A percentile compares a stretch with the other conserved stretches of the same genome.
These are phyloP conservation scores for Drosophila formosana DNA, from an alignment of 2,888 invertebrate genomes.

Conservation along the genomic window DNA sequence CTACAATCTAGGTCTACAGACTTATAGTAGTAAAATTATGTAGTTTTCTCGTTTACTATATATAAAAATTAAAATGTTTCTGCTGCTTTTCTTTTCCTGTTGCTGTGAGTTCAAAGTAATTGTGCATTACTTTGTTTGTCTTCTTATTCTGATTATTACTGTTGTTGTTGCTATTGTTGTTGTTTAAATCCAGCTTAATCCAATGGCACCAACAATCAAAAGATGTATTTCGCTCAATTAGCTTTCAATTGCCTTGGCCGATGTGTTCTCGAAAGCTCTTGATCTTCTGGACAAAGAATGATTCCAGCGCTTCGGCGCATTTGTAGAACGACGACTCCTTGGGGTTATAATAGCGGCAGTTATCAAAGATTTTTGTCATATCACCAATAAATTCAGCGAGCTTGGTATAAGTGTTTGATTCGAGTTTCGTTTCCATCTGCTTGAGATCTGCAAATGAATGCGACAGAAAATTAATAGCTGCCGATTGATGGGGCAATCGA, in stretches of 20 bases:
- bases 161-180: neutral
- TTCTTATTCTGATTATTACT: neutral
- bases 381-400: conserved; percentile 98
- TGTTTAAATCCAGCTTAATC: conserved; percentile 31
- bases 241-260: conserved; percentile 65
- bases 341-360: conserved; percentile 98
- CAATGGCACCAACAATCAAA: conserved; percentile 25
- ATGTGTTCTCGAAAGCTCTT: conserved; percentile 94
- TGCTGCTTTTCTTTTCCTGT: neutral
- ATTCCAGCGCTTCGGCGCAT: conserved; percentile 97
- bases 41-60: conserved; percentile 36
- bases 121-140: conserved; percentile 6
- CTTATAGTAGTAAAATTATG: conserved; percentile 36
- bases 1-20: conserved; percentile 30
- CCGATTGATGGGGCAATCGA: neutral
- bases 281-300: conserved; percentile 97
- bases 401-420: conserved; percentile 92
- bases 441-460: conserved; percentile 90
- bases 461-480: neutral
- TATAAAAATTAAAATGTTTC: conserved; percentile 35
- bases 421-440: conserved; percentile 95
- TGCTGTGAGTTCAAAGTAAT: neutral
- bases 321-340: conserved; percentile 98
- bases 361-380: conserved; percentile 99
- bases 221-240: neutral